Evolutionary conservation across 2,797 vertebrate genomes (phyloP).

Genomic region (Salmo trutta): DNA sequence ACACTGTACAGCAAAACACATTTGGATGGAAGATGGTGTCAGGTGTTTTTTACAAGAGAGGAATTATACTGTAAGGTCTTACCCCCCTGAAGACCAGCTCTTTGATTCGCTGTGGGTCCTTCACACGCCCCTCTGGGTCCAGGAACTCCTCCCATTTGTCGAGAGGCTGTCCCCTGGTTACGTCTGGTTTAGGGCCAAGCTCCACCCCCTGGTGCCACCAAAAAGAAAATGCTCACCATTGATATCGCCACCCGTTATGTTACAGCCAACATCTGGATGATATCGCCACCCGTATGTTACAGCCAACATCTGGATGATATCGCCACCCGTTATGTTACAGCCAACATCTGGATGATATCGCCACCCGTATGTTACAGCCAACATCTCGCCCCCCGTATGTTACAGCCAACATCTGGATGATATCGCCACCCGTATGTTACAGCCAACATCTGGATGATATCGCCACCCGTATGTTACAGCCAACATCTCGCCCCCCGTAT

Average conservation of each 20-base stretch:
- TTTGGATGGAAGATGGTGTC: not conserved
- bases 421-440: no score
- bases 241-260: no score
- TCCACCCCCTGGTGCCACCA: constrained; percentile 73
- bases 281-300: no score
- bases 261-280: no score
- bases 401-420: no score
- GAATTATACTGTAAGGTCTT: constrained; percentile 24
- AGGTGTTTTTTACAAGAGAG: not conserved
- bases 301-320: no score
- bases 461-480: no score
- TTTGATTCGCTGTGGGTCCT: constrained; percentile 75
- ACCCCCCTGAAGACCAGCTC: constrained; percentile 88
- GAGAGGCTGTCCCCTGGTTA: constrained; percentile 77
- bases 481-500: no score
- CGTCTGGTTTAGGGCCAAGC: constrained; percentile 79
- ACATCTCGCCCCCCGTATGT: no score
- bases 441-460: not conserved
- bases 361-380: no score
- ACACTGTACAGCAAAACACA: not conserved
- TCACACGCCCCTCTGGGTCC: constrained; percentile 81
- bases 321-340: not conserved
- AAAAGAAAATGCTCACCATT: not conserved
- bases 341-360: not conserved
- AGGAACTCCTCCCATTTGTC: constrained; percentile 81